Percentiles rank a stretch among this genome's conserved stretches.
These are phyloP conservation scores for Meloidogyne floridensis DNA, from an alignment of 1,140 invertebrate genomes.

Conservation along the genomic window DNA sequence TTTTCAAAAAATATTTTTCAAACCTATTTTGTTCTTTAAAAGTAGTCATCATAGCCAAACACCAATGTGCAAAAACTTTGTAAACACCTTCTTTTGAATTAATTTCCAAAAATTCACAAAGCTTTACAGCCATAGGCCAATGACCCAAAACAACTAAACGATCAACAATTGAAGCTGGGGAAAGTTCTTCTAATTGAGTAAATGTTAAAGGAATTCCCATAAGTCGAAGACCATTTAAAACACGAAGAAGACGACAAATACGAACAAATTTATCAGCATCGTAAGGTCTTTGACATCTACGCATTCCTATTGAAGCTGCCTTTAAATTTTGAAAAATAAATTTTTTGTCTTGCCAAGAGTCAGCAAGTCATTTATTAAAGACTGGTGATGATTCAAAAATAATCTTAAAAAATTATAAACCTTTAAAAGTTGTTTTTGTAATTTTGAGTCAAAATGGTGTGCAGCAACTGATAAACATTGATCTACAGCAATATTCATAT, in stretches of 20 bases:
- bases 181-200: slow-evolving; percentile 36
- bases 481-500: slow-evolving; percentile 34
- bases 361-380: too few relatives aligned
- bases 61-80: slow-evolving; percentile 38
- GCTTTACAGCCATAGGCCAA: slow-evolving; percentile 39
- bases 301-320: slow-evolving; percentile 39
- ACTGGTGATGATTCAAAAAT: background rate
- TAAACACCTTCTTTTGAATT: slow-evolving; percentile 33
- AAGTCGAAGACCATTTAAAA: slow-evolving; percentile 36
- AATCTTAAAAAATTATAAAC: background rate
- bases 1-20: too few relatives aligned
- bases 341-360: too few relatives aligned
- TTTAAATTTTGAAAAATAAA: slow-evolving; percentile 18
- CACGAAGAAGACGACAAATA: slow-evolving; percentile 30
- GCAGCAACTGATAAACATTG: slow-evolving; percentile 41
- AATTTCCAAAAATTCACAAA: slow-evolving; percentile 39
- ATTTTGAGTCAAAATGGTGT: slow-evolving; percentile 36
- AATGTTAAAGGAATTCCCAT: slow-evolving; percentile 40
- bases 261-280: slow-evolving; percentile 35
- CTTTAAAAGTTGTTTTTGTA: slow-evolving; percentile 32
- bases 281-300: slow-evolving; percentile 26
- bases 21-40: slow-evolving; percentile 5
- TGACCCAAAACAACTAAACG: slow-evolving; percentile 35
- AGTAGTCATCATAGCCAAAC: slow-evolving; percentile 33
- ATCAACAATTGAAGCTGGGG: slow-evolving; percentile 33